phyloP scores from a whole-genome alignment of 2,888 invertebrate genomes.

The Polymixis lichenea region DNA sequence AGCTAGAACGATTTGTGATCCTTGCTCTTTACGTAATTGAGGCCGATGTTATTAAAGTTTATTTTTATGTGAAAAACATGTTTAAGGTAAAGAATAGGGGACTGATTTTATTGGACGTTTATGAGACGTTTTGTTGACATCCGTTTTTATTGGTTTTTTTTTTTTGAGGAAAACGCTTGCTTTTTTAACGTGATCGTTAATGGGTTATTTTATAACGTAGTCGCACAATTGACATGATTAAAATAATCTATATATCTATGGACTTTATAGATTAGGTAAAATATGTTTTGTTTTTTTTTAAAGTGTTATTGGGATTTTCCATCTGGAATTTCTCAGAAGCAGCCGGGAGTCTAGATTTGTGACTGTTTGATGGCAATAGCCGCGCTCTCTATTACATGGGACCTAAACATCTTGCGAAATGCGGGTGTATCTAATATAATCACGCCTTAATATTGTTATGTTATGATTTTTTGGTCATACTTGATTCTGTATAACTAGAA shows the following conservation, averaged over 20 bases:
- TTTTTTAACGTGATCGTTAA: not conserved
- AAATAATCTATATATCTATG: not conserved
- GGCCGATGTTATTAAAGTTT: constrained; percentile 55
- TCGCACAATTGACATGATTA: not conserved
- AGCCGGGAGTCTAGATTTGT: not conserved
- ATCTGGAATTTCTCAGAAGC: not conserved
- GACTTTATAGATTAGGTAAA: not conserved
- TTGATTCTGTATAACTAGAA: not conserved
- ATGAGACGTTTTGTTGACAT: constrained; percentile 32
- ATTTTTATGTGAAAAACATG: constrained; percentile 55
- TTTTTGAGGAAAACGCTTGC: not conserved
- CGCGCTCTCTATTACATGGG: not conserved
- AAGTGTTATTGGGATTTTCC: too few relatives aligned
- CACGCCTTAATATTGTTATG: too few relatives aligned
- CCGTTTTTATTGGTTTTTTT: constrained; percentile 29
- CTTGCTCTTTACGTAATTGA: constrained; percentile 66
- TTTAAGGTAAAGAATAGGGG: constrained; percentile 49
- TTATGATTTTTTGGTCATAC: too few relatives aligned
- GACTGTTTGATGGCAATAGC: not conserved
- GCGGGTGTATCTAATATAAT: too few relatives aligned
- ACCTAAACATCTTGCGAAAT: too few relatives aligned
- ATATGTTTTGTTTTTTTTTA: not conserved
- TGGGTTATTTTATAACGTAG: constrained; percentile 3
- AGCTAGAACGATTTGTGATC: constrained; percentile 65
- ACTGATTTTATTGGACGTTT: constrained; percentile 54